Conservation (phyloP, 1,140 invertebrate genomes). For the Bombus haemorrhoidalis region DNA sequence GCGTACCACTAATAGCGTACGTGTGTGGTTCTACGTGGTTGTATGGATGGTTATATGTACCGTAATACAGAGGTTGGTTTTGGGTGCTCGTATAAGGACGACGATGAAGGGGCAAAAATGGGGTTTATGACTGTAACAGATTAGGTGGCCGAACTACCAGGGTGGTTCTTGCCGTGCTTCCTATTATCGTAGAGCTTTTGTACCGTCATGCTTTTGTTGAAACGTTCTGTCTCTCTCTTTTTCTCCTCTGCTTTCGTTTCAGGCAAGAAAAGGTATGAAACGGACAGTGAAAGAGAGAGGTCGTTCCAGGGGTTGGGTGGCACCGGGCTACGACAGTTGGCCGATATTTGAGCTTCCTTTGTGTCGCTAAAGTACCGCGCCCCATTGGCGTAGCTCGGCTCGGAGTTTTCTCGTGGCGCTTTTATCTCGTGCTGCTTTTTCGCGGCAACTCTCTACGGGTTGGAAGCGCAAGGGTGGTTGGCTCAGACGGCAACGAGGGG, state of each 20-base stretch:
- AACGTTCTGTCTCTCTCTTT: neutral
- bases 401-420: conserved; percentile 65
- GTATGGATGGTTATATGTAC: neutral
- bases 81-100: conserved; percentile 53
- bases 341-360: conserved; percentile 74
- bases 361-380: conserved; percentile 69
- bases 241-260: neutral
- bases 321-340: conserved; percentile 71
- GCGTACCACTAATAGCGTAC: neutral
- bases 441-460: conserved; percentile 53
- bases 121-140: conserved; percentile 77
- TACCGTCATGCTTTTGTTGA: conserved; percentile 65
- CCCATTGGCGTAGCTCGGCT: conserved; percentile 59
- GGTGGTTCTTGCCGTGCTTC: conserved; percentile 69
- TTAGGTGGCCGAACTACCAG: conserved; percentile 72
- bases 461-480: neutral
- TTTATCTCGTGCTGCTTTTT: conserved; percentile 62
- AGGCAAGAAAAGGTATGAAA: conserved; percentile 54
- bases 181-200: conserved; percentile 74
- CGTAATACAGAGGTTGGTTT: conserved; percentile 42
- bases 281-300: conserved; percentile 57
- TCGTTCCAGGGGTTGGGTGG: conserved; percentile 56
- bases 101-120: conserved; percentile 70
- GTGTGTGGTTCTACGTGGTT: neutral
- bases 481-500: neutral